Percentiles rank a stretch among this genome's conserved stretches.
phyloP scores from a whole-genome alignment of 2,113 vertebrate species.

The Aix galericulata region DNA sequence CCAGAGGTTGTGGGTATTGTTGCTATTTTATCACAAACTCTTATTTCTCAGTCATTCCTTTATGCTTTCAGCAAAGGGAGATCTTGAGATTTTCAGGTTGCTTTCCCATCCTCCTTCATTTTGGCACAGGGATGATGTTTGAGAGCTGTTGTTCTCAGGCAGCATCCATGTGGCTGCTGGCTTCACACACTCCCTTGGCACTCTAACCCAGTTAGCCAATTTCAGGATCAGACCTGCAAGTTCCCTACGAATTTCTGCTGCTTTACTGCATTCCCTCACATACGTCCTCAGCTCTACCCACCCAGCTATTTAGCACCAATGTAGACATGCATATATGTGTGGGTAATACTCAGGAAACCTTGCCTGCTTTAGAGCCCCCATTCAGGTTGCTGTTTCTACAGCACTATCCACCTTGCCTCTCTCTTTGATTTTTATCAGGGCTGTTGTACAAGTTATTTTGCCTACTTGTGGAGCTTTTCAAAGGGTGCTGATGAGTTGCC shows the following conservation, averaged over 20 bases:
- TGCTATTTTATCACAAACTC: background rate
- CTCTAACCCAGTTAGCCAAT: background rate
- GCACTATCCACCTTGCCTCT: background rate
- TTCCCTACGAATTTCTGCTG: background rate
- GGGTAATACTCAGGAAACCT: background rate
- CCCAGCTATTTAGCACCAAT: background rate
- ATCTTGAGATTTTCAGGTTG: background rate
- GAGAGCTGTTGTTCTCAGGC: background rate
- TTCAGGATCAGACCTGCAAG: background rate
- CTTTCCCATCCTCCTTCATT: background rate
- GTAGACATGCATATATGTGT: background rate
- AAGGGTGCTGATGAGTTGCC: background rate
- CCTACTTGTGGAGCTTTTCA: background rate
- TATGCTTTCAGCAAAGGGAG: background rate
- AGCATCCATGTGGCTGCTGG: background rate
- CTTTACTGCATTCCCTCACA: background rate
- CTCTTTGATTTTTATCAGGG: background rate
- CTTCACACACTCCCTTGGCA: background rate
- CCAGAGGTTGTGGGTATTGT: background rate
- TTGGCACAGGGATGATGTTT: background rate
- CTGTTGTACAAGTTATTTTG: background rate
- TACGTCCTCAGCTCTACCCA: background rate
- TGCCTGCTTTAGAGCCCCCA: background rate
- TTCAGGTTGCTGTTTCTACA: background rate
- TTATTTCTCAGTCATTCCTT: background rate